Conservation (phyloP, 2,888 invertebrate species). For the Drosophila macrothrix region DNA sequence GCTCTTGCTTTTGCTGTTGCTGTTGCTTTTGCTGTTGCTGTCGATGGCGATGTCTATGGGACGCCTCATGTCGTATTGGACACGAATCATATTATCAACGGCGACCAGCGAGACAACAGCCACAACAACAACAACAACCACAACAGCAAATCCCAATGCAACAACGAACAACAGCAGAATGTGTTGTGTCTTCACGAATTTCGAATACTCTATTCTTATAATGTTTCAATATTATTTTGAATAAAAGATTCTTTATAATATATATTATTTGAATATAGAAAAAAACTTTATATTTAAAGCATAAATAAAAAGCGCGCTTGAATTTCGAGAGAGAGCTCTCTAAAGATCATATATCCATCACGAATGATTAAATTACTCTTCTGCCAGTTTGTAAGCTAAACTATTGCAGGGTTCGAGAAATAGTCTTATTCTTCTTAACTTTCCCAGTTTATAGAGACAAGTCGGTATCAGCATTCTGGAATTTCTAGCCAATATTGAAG, state of each 20-base stretch:
- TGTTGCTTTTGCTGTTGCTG: not conserved
- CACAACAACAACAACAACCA: constrained; percentile 21
- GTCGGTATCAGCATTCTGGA: not conserved
- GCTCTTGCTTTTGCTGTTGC: not conserved
- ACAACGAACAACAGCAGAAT: constrained; percentile 31
- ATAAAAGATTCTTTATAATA: not conserved
- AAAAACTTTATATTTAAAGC: too few relatives aligned
- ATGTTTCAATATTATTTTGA: not conserved
- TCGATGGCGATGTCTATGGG: constrained; percentile 44
- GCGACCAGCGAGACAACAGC: constrained; percentile 35
- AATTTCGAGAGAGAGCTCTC: too few relatives aligned
- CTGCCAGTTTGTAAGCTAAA: not conserved
- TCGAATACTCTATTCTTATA: constrained; percentile 23
- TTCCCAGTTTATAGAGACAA: not conserved
- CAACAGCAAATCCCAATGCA: constrained; percentile 53
- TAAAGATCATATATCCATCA: too few relatives aligned
- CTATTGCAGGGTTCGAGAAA: not conserved
- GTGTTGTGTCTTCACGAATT: not conserved
- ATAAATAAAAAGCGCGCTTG: too few relatives aligned
- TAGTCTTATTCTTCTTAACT: not conserved
- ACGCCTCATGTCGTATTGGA: constrained; percentile 64
- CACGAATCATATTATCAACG: constrained; percentile 77
- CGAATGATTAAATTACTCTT: not conserved
- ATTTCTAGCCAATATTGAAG: not conserved
- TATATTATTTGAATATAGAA: too few relatives aligned